These are phyloP conservation scores for Paedocypris micromegethes DNA, from an alignment of 2,797 vertebrate genomes.

Conservation along the genomic window DNA sequence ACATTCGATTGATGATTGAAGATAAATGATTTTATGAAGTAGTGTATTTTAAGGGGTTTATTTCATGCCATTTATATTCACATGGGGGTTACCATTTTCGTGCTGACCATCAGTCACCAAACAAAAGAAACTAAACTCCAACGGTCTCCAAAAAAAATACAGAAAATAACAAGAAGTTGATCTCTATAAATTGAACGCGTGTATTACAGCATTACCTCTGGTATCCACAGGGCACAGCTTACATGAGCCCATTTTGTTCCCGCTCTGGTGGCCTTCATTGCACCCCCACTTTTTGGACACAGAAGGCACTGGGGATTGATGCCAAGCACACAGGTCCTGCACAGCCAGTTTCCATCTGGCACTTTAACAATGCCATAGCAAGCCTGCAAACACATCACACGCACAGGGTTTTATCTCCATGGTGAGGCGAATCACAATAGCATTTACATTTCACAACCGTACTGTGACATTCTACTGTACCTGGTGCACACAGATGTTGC, in stretches of 20 bases:
- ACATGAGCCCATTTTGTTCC: constrained; percentile 97
- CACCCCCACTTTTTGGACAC: constrained; percentile 93
- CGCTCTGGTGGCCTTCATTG: constrained; percentile 93
- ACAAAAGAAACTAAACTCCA: no score
- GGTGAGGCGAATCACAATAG: no score
- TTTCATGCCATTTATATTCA: no score
- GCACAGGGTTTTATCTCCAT: no score
- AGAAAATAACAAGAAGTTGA: no score
- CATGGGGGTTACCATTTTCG: no score
- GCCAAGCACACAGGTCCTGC: constrained; percentile 89
- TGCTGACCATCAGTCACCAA: no score
- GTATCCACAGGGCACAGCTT: constrained; percentile 98
- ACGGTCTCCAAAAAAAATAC: no score
- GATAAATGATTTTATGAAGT: no score
- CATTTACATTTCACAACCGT: neutral
- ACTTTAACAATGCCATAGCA: constrained; percentile 97
- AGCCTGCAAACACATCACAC: constrained; percentile 66
- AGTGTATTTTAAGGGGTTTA: no score
- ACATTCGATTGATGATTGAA: no score
- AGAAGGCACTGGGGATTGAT: constrained; percentile 91
- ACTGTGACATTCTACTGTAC: constrained; percentile 57
- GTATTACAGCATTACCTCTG: constrained; percentile 73
- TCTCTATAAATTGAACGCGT: no score
- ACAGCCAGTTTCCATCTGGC: constrained; percentile 95
- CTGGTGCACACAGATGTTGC: constrained; percentile 99